phyloP scores from a whole-genome alignment of 2,888 invertebrate genomes.

The Noctuana brunneofusca region DNA sequence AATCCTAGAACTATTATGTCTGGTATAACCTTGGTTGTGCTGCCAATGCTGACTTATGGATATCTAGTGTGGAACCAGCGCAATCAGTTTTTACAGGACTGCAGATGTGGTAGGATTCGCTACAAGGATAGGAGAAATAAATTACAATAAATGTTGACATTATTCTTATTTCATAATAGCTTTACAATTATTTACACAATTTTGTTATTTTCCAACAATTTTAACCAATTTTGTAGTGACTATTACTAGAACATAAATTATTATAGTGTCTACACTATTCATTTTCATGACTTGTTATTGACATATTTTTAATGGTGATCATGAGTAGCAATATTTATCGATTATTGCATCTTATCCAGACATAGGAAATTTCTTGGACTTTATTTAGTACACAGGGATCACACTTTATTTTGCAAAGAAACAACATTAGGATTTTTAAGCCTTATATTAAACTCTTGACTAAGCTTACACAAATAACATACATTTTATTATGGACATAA shows the following conservation, averaged over 20 bases:
- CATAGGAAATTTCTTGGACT: no score
- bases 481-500: background rate
- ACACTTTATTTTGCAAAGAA: no score
- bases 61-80: constrained; percentile 77
- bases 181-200: no score
- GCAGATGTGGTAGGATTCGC: constrained; percentile 86
- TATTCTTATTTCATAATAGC: no score
- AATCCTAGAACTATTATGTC: constrained; percentile 73
- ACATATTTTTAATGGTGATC: no score
- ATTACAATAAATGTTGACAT: constrained; percentile 46
- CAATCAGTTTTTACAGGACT: constrained; percentile 73
- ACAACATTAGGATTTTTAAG: background rate
- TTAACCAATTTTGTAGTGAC: no score
- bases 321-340: no score
- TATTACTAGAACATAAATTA: no score
- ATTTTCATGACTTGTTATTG: no score
- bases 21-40: constrained; percentile 67
- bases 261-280: no score
- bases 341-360: background rate
- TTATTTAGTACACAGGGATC: background rate
- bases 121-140: constrained; percentile 88
- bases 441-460: background rate
- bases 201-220: no score
- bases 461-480: constrained; percentile 6
- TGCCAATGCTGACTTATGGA: constrained; percentile 80